These are phyloP conservation scores for Psilopsiagon aymara DNA, from an alignment of 2,113 vertebrate genomes.

Conservation along the genomic window DNA sequence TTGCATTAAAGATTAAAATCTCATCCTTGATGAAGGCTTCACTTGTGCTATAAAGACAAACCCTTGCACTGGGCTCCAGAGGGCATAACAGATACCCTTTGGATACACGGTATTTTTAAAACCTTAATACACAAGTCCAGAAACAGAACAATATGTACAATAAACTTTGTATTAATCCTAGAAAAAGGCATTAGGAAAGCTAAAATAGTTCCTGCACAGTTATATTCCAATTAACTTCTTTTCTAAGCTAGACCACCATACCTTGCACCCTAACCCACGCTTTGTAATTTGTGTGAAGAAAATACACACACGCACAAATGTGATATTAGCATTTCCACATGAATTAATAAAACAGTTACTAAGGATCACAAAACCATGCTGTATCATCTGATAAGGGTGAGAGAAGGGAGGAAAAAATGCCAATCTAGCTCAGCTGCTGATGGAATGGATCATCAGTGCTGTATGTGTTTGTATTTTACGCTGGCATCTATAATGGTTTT, in stretches of 20 bases:
- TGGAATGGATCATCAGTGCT: not conserved
- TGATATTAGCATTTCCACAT: not conserved
- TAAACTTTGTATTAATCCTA: not conserved
- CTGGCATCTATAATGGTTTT: not conserved
- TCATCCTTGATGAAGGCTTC: accelerated
- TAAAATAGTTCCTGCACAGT: not conserved
- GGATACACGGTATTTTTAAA: accelerated
- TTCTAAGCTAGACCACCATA: accelerated
- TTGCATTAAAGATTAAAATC: not conserved
- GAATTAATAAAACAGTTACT: not conserved
- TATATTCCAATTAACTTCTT: not conserved
- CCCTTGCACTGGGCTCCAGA: not conserved
- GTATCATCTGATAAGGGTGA: not conserved
- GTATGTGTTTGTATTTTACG: not conserved
- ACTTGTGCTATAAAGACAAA: not conserved
- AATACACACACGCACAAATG: not conserved
- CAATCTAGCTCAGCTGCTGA: not conserved
- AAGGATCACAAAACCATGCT: not conserved
- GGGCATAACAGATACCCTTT: not conserved
- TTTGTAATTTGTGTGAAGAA: not conserved
- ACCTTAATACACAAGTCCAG: too few relatives aligned
- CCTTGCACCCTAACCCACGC: not conserved
- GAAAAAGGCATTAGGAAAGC: not conserved
- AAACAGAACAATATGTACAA: not conserved
- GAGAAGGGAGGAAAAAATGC: not conserved